Base-by-base conservation (phyloP, 2,113 vertebrate genomes). In the Lampris megalopsis region DNA sequence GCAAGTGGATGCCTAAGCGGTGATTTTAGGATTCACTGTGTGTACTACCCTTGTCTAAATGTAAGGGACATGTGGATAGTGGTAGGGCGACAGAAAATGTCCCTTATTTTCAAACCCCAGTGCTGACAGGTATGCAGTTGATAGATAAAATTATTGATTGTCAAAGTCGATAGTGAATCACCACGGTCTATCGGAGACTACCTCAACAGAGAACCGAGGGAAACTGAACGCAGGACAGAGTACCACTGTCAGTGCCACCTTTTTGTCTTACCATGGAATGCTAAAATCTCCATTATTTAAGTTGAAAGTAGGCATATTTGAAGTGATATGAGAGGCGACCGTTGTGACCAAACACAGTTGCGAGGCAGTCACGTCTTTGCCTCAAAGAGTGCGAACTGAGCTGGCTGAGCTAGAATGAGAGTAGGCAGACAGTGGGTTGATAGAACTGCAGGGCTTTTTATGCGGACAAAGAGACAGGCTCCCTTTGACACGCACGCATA, bases 91-190 rank as follows among this genome's bases (percentile, higher is more conserved):
- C 24, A 24, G 24, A 24, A 24, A 24, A 24, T 24, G 24, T 24
- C 24, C 24, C 24, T 24, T 24, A 24, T 24, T 24, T 24, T 24
- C 24, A 24, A 24, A 24, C 24, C 24, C 24, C 24, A 24, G 24
- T 24, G 24, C 24, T 24, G 24, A 24, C 24, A 24, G 24, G 24
- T 24, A 24, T 24, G 24, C 24, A 24, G 24, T 24, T 79, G 88
- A 85, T 88, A 84, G 89, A 86, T 77, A 87, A 5, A 67, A 9
- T 63, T 80, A 80, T 84, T 36, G 71, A 81, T 75, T 77, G 75
- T 63, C 53, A 68, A 47, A 85, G 71, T 83, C 83, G 82, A 82
- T 65, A 89, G 80, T 68, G 84, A 71, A 88, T 91, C 80, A 85
- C 79, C 73, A 57, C 68, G 66, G 53, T 84, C 81, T 72, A 71